Conservation (phyloP, 2,888 invertebrate species). For the Smittia aterrima region DNA sequence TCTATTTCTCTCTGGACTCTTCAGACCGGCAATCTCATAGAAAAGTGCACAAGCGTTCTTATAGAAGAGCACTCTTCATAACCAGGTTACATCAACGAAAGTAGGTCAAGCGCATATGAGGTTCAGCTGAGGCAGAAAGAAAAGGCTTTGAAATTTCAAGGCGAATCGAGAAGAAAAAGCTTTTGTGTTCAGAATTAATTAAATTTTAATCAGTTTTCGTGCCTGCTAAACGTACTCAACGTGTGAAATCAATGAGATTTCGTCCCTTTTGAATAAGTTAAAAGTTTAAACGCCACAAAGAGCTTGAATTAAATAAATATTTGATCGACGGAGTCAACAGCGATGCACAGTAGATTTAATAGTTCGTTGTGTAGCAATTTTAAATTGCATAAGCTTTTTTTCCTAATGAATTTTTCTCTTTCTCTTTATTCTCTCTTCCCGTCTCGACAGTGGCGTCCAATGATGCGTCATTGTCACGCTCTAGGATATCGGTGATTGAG, state of each 20-base stretch:
- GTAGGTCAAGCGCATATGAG: slow-evolving; percentile 12
- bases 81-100: not conserved
- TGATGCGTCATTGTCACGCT: slow-evolving; percentile 49
- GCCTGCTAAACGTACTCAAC: too few relatives aligned
- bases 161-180: not conserved
- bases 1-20: not conserved
- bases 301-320: too few relatives aligned
- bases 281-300: too few relatives aligned
- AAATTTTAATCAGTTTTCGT: too few relatives aligned
- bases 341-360: slow-evolving; percentile 7
- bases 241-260: too few relatives aligned
- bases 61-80: not conserved
- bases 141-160: not conserved
- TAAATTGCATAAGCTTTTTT: not conserved
- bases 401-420: slow-evolving; percentile 20
- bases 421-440: slow-evolving; percentile 41
- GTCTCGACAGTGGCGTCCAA: slow-evolving; percentile 51
- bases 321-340: too few relatives aligned
- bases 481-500: slow-evolving; percentile 53
- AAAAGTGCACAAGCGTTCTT: not conserved
- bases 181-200: too few relatives aligned
- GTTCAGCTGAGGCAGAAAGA: not conserved
- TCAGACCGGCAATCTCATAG: not conserved
- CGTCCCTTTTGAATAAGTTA: too few relatives aligned
- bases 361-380: slow-evolving; percentile 1